phyloP scores from a whole-genome alignment of 2,888 invertebrate species.

The Bruchidius siliquastri region DNA sequence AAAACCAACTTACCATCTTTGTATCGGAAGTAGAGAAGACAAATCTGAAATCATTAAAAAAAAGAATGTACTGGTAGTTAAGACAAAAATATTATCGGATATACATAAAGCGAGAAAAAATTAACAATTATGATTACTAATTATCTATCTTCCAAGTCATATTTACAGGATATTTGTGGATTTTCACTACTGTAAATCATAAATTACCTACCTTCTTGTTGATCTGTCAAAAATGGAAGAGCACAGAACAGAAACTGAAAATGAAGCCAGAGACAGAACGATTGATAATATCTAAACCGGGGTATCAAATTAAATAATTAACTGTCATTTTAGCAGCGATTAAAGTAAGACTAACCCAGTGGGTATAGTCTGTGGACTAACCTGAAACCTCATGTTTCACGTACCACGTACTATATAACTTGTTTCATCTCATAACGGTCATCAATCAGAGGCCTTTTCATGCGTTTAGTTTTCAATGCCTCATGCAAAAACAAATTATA shows the following conservation, averaged over 20 bases:
- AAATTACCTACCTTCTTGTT: slow-evolving; percentile 8
- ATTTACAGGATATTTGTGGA: slow-evolving; percentile 3
- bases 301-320: too few relatives aligned
- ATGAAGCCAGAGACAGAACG: neutral
- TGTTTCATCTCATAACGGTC: too few relatives aligned
- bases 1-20: neutral
- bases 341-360: too few relatives aligned
- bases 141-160: neutral
- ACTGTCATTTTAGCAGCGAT: too few relatives aligned
- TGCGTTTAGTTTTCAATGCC: too few relatives aligned
- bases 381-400: too few relatives aligned
- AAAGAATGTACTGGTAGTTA: neutral
- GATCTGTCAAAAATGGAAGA: slow-evolving; percentile 5
- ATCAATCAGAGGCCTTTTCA: too few relatives aligned
- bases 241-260: neutral
- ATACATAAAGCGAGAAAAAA: neutral
- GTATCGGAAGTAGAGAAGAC: neutral
- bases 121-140: neutral
- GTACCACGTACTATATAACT: too few relatives aligned
- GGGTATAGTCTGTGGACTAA: too few relatives aligned
- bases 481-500: too few relatives aligned
- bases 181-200: slow-evolving; percentile 2
- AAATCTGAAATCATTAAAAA: neutral
- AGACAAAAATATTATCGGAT: neutral
- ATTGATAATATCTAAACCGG: too few relatives aligned